A percentile compares a stretch with the other conserved stretches of the same genome.
These are phyloP conservation scores for Microcebus tavaratra DNA, from an alignment of 2,113 vertebrate genomes.

Conservation along the genomic window DNA sequence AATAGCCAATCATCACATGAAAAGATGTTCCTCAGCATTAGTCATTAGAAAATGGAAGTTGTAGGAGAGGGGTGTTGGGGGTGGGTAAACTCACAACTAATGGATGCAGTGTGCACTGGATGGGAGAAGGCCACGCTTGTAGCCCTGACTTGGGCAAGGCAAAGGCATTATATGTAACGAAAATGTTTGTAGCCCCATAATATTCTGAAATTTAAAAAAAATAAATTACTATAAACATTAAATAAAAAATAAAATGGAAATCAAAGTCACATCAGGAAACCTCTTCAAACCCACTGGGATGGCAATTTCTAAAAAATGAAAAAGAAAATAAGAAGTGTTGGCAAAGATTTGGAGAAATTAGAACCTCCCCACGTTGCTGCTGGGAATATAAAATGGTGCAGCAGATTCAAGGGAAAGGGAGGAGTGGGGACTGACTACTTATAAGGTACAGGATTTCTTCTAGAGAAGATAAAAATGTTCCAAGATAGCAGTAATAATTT, in stretches of 20 bases:
- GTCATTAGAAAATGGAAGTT: background rate
- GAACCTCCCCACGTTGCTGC: background rate
- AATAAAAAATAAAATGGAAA: conserved; percentile 22
- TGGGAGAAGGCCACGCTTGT: too few relatives aligned
- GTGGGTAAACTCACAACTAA: too few relatives aligned
- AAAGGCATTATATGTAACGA: too few relatives aligned
- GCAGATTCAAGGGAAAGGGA: background rate
- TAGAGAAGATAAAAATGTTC: background rate
- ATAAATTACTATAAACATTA: background rate
- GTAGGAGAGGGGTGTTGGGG: too few relatives aligned
- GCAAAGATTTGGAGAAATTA: background rate
- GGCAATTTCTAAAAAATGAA: background rate
- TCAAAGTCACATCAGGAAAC: background rate
- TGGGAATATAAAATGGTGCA: background rate
- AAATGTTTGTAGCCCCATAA: too few relatives aligned
- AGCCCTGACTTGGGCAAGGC: too few relatives aligned
- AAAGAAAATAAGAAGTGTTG: background rate
- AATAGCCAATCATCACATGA: background rate
- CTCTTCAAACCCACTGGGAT: background rate
- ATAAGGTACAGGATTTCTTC: background rate
- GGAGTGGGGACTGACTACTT: background rate
- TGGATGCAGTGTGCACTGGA: too few relatives aligned
- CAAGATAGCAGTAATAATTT: background rate
- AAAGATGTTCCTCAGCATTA: background rate
- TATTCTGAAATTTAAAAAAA: too few relatives aligned